A percentile compares a stretch with the other conserved stretches of the same genome.
Evolutionary conservation across 2,888 invertebrate genomes (phyloP).

Genomic region (Hemicrepidius hirtus): DNA sequence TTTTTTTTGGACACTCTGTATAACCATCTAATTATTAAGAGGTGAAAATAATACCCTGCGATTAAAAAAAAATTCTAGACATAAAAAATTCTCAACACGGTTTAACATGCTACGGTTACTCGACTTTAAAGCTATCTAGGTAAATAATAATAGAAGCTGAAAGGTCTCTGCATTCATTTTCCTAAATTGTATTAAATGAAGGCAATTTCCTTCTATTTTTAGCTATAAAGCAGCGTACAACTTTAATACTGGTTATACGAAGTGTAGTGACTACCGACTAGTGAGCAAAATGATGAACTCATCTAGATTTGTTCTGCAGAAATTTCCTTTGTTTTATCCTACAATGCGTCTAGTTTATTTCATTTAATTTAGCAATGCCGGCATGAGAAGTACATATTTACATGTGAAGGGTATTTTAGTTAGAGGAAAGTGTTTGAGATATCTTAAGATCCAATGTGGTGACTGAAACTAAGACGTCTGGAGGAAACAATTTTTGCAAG

Average conservation of each 20-base stretch:
- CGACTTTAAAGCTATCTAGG: not conserved
- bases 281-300: not conserved
- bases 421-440: not conserved
- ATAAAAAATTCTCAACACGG: no score
- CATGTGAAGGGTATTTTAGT: conserved; percentile 9
- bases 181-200: conserved; percentile 13
- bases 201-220: conserved; percentile 20
- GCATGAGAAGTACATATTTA: conserved; percentile 6
- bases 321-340: conserved; percentile 10
- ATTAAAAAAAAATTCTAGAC: no score
- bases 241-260: conserved; percentile 6
- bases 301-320: not conserved
- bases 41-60: no score
- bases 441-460: conserved; percentile 17
- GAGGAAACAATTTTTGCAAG: conserved; percentile 1
- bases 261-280: no score
- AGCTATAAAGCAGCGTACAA: not conserved
- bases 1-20: no score
- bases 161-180: conserved; percentile 16
- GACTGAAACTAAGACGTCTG: conserved; percentile 12
- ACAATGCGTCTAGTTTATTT: conserved; percentile 1
- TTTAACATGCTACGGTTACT: no score
- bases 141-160: not conserved
- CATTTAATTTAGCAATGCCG: not conserved
- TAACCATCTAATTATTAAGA: no score